Base-by-base conservation (phyloP, 1,140 invertebrate genomes). In the Neodiprion virginianus region DNA sequence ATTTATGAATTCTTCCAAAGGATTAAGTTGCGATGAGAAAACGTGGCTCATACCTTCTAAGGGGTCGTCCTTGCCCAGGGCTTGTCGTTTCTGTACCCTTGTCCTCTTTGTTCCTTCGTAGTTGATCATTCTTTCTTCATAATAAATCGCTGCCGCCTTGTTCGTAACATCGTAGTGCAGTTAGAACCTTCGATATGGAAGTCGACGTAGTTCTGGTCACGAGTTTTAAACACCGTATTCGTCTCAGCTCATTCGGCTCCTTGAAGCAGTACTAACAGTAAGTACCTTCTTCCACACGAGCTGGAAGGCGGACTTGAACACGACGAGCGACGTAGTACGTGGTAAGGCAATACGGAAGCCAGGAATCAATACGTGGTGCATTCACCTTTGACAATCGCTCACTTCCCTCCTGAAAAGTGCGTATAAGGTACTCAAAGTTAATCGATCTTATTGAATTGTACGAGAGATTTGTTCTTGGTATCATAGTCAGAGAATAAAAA, bases 371-470 rank as follows among this genome's bases (percentile, higher is more conserved):
- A 40, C 28, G 5, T 40, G 8, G 53, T 61, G 53, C 53, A 61
- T 61, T 61, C 53, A 61, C 53, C 53, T 61, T 61, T 61, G 53
- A 17, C 53, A 61, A 61, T 61, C 53, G 53, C 53, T 61, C 53
- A 61, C 8, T 61, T 12, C 11, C 53, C 53, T 40, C 28, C 1
- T 40, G 28, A 5, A 40, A 3, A 40, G 28, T 40, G 28, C 5
- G 1, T 40, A 4, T 40, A 40, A 40, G 28, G 28, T 40, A 40
- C 28, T 40, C 28, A 40, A 40, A 40, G 17, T 21, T 21, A 21
- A 21, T 21, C 17, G 17, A 21, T 21, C 17, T 21, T 21, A 21
- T 21, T 21, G 17, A 21, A 21, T 21, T 21, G 17, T 21, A 21
- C 17, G 17, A 21, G 17, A 21, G 17, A 21, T 21, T 21, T 21